These are phyloP conservation scores for Prosapia bicincta DNA, from an alignment of 2,888 invertebrate species.

Conservation along the genomic window DNA sequence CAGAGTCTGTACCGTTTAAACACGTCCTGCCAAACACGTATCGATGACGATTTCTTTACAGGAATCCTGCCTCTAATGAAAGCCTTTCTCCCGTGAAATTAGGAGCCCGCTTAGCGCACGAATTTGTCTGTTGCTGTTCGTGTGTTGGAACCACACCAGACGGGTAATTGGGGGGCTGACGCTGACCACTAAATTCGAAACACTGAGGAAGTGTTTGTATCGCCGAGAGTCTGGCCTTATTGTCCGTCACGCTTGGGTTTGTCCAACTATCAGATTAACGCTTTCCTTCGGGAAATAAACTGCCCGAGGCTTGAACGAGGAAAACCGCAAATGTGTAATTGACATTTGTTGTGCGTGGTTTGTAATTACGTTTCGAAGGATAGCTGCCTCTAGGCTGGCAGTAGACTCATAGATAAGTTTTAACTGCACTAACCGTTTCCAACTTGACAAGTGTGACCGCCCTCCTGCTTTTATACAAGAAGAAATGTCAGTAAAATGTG, in stretches of 20 bases:
- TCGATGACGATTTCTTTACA: background rate
- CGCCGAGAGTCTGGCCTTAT: background rate
- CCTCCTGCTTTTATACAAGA: too few species aligned
- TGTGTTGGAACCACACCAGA: background rate
- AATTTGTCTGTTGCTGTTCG: background rate
- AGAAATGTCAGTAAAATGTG: too few species aligned
- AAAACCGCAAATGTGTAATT: too few species aligned
- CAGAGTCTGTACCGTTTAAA: background rate
- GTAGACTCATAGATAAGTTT: too few species aligned
- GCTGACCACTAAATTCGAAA: background rate
- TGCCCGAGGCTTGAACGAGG: too few species aligned
- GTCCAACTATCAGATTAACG: background rate
- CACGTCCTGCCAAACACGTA: background rate
- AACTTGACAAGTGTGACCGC: too few species aligned
- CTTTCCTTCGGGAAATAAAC: too few species aligned
- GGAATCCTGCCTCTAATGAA: background rate
- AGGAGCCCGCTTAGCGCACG: background rate
- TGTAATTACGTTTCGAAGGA: too few species aligned
- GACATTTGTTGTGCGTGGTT: too few species aligned
- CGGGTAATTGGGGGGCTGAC: background rate
- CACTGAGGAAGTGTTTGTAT: background rate
- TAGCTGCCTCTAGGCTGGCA: too few species aligned
- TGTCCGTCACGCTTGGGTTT: background rate
- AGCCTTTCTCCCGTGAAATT: background rate
- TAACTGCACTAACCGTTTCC: too few species aligned